Base-by-base conservation (phyloP, 2,113 vertebrate species). In the Leptocoma aspasia region DNA sequence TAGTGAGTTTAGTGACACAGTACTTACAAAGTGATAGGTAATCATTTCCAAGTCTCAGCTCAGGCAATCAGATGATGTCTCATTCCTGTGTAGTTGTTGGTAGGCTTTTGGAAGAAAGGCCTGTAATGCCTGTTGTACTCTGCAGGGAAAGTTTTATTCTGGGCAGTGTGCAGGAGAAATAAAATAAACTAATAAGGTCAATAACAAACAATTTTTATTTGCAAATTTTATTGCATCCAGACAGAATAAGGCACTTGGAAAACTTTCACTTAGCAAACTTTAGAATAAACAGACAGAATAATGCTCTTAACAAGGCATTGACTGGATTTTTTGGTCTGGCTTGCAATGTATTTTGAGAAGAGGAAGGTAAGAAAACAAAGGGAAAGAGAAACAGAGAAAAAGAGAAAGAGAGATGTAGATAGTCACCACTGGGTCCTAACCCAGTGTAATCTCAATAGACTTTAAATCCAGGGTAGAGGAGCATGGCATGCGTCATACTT, bases 401-500 rank as follows among this genome's bases (percentile, higher is more conserved):
- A 45, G 16, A 50, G 35, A 27, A 15, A 60, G 8, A 20, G 30
- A 53, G 7, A 42, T 7, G 11, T 21, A 76, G 21, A 35, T 7
- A 49, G 10, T 54, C 24, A 47, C 16, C 10, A n/a, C 28, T 28
- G 13, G n/a, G n/a, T n/a, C n/a, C n/a, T n/a, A n/a, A 47, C 10
- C 12, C 39, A 45, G 28, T 22, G 18, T 28, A 9, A 22, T 30
- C 12, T 61, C 39, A 47, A 13, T 10, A 47, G 19, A 61, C 54
- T 61, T 87, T 47, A 41, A n/a, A 54, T 47, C 23, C 19, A 13
- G 8, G 2, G 7, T 39, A 39, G 15, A 39, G 8, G 28, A 47
- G 10, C 39, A 23, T 28, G 15, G 7, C 26, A 35, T 0, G 0
- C 30, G 5, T 31, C 61, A 30, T 21, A 30, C 5, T 47, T 45